These are phyloP conservation scores for Elmis aenea DNA, from an alignment of 2,888 invertebrate genomes.

Conservation along the genomic window DNA sequence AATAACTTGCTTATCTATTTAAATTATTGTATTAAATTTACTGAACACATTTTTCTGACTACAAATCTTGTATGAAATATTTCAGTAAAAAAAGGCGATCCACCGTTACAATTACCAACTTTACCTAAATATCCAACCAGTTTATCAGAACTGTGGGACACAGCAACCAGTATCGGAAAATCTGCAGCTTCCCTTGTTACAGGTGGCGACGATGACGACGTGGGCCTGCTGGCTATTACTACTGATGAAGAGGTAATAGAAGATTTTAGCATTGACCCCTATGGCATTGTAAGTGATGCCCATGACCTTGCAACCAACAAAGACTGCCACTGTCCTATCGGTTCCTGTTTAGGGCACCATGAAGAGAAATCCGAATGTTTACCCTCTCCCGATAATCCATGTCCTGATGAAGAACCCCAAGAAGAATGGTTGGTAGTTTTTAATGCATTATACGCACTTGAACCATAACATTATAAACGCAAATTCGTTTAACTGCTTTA, in stretches of 20 bases:
- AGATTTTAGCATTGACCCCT: constrained; percentile 12
- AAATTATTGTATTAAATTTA: constrained; percentile 17
- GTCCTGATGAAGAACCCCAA: no score
- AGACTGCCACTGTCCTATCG: constrained; percentile 35
- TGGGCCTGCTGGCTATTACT: neutral
- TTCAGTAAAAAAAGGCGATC: constrained; percentile 66
- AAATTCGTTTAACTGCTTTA: no score
- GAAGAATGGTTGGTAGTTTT: no score
- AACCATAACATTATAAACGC: no score
- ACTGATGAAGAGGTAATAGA: constrained; percentile 7
- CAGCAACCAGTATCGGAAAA: constrained; percentile 23
- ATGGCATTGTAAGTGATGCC: constrained; percentile 19
- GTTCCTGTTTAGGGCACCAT: constrained; percentile 29
- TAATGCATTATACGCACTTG: no score
- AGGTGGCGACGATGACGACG: constrained; percentile 20
- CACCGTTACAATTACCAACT: constrained; percentile 59
- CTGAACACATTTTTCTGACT: neutral
- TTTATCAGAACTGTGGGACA: constrained; percentile 50
- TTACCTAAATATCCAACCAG: constrained; percentile 56
- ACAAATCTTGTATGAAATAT: neutral
- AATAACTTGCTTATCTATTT: no score
- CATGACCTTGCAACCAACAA: constrained; percentile 21
- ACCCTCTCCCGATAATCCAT: neutral
- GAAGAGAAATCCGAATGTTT: constrained; percentile 23
- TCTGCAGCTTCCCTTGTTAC: constrained; percentile 34